phyloP scores from a whole-genome alignment of 2,888 invertebrate species.

The Troides aeacus region DNA sequence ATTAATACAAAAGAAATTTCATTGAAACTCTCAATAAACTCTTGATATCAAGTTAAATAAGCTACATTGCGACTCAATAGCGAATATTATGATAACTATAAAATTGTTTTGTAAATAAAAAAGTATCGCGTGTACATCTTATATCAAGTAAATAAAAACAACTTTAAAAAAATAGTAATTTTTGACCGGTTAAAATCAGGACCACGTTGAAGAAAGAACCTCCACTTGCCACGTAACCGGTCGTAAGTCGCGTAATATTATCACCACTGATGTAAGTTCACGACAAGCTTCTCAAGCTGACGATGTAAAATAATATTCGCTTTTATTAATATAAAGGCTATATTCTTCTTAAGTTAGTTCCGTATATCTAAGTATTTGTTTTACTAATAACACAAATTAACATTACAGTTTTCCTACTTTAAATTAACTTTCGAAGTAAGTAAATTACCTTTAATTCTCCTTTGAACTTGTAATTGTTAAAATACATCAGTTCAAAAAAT shows the following conservation, averaged over 20 bases:
- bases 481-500: neutral
- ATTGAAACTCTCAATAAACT: neutral
- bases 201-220: constrained; percentile 24
- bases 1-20: neutral
- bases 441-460: neutral
- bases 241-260: constrained; percentile 62
- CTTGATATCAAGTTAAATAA: neutral
- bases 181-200: constrained; percentile 22
- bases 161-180: constrained; percentile 1
- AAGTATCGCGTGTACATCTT: too few relatives aligned
- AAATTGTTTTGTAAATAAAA: neutral
- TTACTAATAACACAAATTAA: neutral
- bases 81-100: neutral
- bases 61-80: neutral
- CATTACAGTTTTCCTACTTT: neutral
- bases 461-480: neutral
- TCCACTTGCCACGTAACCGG: constrained; percentile 50
- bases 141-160: too few relatives aligned
- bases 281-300: constrained; percentile 14
- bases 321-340: neutral
- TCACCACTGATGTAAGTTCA: constrained; percentile 64
- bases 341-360: neutral
- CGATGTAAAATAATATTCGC: constrained; percentile 4
- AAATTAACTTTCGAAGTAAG: neutral
- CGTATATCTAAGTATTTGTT: neutral